phyloP scores from a whole-genome alignment of 2,113 vertebrate genomes.

The Ardeotis arabs region DNA sequence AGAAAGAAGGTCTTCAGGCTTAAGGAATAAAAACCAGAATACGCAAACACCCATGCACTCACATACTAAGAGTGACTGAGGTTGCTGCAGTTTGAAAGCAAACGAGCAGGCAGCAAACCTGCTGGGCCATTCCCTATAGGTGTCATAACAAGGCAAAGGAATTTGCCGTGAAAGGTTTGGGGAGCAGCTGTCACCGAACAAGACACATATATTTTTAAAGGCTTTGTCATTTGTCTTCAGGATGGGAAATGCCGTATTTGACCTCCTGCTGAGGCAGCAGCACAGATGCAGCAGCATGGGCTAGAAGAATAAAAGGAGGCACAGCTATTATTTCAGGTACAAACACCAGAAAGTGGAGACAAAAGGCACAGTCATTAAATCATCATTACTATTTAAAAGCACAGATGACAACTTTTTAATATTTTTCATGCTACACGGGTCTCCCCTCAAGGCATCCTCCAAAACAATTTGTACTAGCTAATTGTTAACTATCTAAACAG shows the following conservation, averaged over 20 bases:
- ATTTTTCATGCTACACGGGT: neutral
- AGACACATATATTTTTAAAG: constrained; percentile 22
- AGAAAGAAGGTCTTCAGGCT: neutral
- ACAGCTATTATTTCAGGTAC: constrained; percentile 19
- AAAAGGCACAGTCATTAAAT: neutral
- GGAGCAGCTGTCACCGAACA: constrained; percentile 32
- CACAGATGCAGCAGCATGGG: neutral
- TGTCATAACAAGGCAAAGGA: neutral
- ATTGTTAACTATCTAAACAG: neutral
- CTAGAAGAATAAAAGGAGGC: neutral
- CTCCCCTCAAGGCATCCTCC: neutral
- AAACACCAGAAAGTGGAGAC: constrained; percentile 1
- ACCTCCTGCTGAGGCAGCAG: constrained; percentile 29
- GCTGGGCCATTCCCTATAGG: constrained; percentile 10
- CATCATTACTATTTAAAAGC: neutral
- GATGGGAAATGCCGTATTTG: neutral
- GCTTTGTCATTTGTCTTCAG: constrained; percentile 31
- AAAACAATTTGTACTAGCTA: constrained; percentile 3
- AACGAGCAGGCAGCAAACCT: constrained; percentile 9
- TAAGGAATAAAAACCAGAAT: neutral
- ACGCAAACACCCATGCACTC: neutral
- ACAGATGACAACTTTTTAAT: neutral
- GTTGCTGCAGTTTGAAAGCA: neutral
- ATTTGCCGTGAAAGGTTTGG: neutral
- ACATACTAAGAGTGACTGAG: neutral